These are phyloP conservation scores for Bombus confusus DNA, from an alignment of 1,140 invertebrate species.

Conservation along the genomic window DNA sequence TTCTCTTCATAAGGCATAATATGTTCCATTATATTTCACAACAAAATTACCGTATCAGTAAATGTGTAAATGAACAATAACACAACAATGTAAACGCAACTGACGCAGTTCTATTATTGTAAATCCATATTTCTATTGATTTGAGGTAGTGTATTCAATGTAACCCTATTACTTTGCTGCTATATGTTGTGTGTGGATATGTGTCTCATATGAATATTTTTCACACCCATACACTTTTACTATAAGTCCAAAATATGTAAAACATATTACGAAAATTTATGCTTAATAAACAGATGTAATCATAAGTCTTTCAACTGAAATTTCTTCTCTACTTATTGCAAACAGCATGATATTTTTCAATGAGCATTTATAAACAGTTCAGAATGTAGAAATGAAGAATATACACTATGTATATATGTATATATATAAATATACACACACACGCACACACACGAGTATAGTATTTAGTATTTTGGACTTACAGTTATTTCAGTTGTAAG, in stretches of 20 bases:
- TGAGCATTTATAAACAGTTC: constrained; percentile 32
- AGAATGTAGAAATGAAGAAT: constrained; percentile 39
- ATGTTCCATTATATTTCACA: constrained; percentile 47
- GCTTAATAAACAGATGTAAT: constrained; percentile 33
- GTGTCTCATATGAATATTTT: constrained; percentile 75
- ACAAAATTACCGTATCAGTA: constrained; percentile 55
- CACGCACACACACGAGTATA: not conserved
- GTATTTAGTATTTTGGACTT: constrained; percentile 71
- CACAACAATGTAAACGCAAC: constrained; percentile 73
- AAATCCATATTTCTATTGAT: constrained; percentile 80
- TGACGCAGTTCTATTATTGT: constrained; percentile 71
- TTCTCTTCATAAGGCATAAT: constrained; percentile 49
- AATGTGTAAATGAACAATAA: constrained; percentile 56
- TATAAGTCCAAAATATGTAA: constrained; percentile 78
- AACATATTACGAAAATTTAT: constrained; percentile 50
- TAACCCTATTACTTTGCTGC: constrained; percentile 80
- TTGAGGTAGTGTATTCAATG: constrained; percentile 81
- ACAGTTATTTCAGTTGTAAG: constrained; percentile 73
- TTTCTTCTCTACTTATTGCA: constrained; percentile 43
- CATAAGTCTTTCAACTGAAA: constrained; percentile 6
- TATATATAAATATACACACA: constrained; percentile 34
- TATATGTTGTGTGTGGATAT: constrained; percentile 80
- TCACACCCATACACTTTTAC: constrained; percentile 74
- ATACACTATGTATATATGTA: constrained; percentile 30
- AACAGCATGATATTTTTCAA: constrained; percentile 10